Evolutionary conservation across 1,140 invertebrate genomes (phyloP).

Genomic region (Macrobrachium rosenbergii): DNA sequence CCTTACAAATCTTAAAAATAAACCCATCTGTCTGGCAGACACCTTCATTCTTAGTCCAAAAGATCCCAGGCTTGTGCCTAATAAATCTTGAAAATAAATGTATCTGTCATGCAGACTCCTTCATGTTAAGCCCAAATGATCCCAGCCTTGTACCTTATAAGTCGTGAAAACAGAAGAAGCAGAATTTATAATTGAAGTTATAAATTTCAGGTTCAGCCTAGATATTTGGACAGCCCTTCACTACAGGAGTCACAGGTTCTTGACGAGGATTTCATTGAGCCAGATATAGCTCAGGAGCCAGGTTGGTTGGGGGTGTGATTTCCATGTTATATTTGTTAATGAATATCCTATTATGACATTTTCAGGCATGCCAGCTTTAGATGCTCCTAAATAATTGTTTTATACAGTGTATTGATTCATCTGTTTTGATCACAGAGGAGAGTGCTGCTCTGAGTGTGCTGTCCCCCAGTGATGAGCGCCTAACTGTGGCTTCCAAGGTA

Average conservation of each 20-base stretch:
- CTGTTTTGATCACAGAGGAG: conserved; percentile 18
- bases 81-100: no score
- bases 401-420: no score
- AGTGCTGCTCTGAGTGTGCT: conserved; percentile 45
- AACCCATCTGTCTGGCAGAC: neutral
- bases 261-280: conserved; percentile 38
- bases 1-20: neutral
- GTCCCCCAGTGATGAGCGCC: conserved; percentile 68
- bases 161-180: neutral
- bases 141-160: neutral
- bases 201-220: conserved; percentile 10
- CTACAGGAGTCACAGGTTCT: conserved; percentile 26
- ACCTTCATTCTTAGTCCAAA: no score
- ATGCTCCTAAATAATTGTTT: no score
- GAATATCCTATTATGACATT: no score
- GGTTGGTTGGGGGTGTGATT: no score
- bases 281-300: conserved; percentile 27
- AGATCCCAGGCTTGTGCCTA: no score
- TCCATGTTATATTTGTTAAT: no score
- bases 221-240: conserved; percentile 31
- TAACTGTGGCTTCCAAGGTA: conserved; percentile 75
- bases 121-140: no score
- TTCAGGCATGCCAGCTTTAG: no score
- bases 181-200: neutral
- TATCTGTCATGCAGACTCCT: no score